Conservation (phyloP, 2,113 vertebrate species). For the Prunella himalayana region DNA sequence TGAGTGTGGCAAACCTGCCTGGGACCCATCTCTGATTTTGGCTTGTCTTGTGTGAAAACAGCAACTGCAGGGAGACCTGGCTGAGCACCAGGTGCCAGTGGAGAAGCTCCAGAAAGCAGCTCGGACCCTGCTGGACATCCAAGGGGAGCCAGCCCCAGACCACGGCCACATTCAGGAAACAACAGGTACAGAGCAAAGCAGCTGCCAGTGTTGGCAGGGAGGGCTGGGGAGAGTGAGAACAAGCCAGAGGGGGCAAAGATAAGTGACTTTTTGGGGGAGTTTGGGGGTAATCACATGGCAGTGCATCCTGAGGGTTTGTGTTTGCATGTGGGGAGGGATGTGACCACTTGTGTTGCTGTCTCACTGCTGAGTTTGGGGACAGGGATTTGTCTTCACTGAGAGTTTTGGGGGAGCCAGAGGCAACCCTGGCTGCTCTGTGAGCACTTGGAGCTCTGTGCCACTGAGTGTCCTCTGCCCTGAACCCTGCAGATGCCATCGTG, state of each 20-base stretch:
- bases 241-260: background rate
- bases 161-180: constrained; percentile 75
- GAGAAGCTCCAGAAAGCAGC: constrained; percentile 90
- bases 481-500: constrained; percentile 78
- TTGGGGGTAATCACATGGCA: fast-evolving
- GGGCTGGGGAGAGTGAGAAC: background rate
- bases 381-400: fast-evolving
- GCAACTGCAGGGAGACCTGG: constrained; percentile 89
- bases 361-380: background rate
- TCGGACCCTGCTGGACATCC: constrained; percentile 78
- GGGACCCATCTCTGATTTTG: background rate
- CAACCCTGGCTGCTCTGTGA: background rate
- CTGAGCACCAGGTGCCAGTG: constrained; percentile 88
- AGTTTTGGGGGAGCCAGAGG: background rate
- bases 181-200: constrained; percentile 75
- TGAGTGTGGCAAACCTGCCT: fast-evolving
- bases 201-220: background rate
- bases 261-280: background rate
- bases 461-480: background rate
- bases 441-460: background rate
- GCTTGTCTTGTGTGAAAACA: constrained; percentile 40
- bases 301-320: fast-evolving
- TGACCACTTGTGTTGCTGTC: fast-evolving
- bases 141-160: constrained; percentile 83
- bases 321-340: background rate